phyloP scores from a whole-genome alignment of 2,113 vertebrate species.

The Megaptera novaeangliae region DNA sequence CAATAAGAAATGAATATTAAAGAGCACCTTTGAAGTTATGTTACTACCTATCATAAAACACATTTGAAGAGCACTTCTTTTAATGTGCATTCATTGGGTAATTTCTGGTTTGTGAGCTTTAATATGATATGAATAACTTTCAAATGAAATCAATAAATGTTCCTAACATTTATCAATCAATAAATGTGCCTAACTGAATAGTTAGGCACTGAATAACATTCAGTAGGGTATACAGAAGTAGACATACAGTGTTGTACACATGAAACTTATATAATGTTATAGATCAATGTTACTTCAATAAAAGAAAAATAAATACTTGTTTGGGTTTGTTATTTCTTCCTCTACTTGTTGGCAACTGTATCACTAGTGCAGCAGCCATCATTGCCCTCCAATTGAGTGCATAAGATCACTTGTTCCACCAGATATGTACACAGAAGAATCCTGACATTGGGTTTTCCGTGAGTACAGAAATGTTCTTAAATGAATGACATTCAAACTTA shows the following conservation, averaged over 20 bases:
- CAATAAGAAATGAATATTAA: constrained; percentile 32
- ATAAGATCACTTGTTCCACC: constrained; percentile 36
- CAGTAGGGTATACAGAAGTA: background rate
- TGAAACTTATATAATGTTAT: background rate
- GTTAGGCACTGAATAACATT: background rate
- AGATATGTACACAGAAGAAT: constrained; percentile 26
- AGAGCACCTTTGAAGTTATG: background rate
- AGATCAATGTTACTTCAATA: background rate
- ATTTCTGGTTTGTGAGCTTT: background rate
- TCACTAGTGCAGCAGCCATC: background rate
- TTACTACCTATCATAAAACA: background rate
- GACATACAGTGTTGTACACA: background rate
- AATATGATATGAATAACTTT: constrained; percentile 10
- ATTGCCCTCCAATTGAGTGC: constrained; percentile 38
- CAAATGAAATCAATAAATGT: background rate
- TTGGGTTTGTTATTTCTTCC: background rate
- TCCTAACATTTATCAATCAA: background rate
- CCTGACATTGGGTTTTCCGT: background rate
- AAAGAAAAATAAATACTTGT: background rate
- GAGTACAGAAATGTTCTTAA: background rate
- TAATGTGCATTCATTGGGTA: background rate
- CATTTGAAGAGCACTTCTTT: background rate
- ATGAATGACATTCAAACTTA: background rate
- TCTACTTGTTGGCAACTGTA: background rate
- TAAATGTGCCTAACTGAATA: background rate